Evolutionary conservation across 1,140 invertebrate genomes (phyloP).

Genomic region (Tetragonula clypearis): DNA sequence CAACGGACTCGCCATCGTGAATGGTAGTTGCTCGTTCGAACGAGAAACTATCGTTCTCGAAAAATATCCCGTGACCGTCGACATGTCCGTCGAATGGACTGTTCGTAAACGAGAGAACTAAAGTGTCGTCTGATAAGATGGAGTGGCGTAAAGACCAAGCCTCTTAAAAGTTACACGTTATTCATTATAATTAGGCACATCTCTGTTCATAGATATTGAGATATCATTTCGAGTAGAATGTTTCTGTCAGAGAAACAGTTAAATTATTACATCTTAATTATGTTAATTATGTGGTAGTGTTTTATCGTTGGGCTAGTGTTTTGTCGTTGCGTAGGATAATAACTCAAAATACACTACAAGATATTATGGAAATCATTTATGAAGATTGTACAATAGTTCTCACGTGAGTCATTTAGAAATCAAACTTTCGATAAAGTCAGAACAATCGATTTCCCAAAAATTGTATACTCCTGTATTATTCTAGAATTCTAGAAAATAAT

Average conservation of each 20-base stretch:
- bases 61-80: background rate
- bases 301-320: too few relatives aligned
- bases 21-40: background rate
- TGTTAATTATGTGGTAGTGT: too few relatives aligned
- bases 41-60: background rate
- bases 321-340: too few relatives aligned
- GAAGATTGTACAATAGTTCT: too few relatives aligned
- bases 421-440: too few relatives aligned
- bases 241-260: background rate
- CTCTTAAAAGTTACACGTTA: background rate
- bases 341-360: too few relatives aligned
- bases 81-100: background rate
- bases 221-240: background rate
- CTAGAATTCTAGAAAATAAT: too few relatives aligned
- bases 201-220: background rate
- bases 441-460: too few relatives aligned
- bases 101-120: background rate
- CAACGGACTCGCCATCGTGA: background rate
- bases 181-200: constrained; percentile 9
- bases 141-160: background rate
- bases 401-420: too few relatives aligned
- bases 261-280: background rate
- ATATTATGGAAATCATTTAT: too few relatives aligned
- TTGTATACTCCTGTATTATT: too few relatives aligned
- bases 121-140: background rate